Evolutionary conservation across 2,797 vertebrate species (phyloP), one percentile per base, ranked within the genome.

Genomic region (Sebastes minor): DNA sequence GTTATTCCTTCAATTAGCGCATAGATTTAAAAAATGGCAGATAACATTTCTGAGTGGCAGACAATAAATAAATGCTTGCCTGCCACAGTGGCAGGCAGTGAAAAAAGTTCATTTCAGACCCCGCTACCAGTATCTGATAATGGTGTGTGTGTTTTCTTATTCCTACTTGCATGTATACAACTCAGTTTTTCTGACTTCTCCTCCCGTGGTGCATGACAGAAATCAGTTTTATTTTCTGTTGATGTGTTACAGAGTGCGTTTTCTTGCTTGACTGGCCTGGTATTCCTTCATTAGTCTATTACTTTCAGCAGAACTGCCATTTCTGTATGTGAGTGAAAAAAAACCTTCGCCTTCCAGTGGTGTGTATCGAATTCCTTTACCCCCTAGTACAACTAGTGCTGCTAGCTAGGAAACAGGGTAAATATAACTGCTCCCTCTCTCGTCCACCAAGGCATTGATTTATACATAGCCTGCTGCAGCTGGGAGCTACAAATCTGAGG

Each of bases 371-470:
- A 94, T 94, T 94, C 90, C 91, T 91, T 88, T 94, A 93, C 87
- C 89, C 88, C 85, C 86, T 86, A 90, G 84, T 89, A 92, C 82
- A 89, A 87, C 88, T 87, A 88, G 84, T 84, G 93, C 93, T 94
- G 91, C 91, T 93, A 91, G 92, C 93, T 86, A 94, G 91, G 93
- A 94, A 94, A 84, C 90, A 87, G 92, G 92, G 92, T 92, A 94
- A 94, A 94, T 94, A 94, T 93, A 94, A 91, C 92, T 87, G 90
- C 92, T 92, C 88, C 84, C 88, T 92, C 92, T 92, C 83, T 80
- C 89, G 88, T 91, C 92, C 92, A 93, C 92, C 91, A 83, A 92
- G 88, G 91, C 93, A 95, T 94, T 94, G 94, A 95, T 95, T 94
- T 94, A 95, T 93, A 94, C 91, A 90, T 88, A 91, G 92, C 76